These are phyloP conservation scores for Augochlorella aurata DNA, from an alignment of 2,888 invertebrate genomes.

Conservation along the genomic window DNA sequence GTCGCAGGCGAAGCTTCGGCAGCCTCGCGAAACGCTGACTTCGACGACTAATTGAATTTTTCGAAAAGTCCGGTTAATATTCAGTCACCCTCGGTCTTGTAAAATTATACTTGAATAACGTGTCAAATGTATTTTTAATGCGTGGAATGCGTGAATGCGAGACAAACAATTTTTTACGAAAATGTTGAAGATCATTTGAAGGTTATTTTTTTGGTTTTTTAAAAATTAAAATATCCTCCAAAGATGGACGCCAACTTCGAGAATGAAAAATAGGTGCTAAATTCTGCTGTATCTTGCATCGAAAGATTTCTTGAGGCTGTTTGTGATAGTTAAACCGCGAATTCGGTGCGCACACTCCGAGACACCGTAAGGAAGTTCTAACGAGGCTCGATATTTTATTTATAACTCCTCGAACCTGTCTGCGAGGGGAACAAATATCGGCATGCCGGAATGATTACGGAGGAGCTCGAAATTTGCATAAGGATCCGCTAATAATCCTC, in stretches of 20 bases:
- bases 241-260: too few species aligned
- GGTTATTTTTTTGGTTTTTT: too few species aligned
- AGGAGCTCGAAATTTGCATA: background rate
- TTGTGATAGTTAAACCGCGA: background rate
- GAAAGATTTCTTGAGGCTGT: background rate
- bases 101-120: too few species aligned
- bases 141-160: too few species aligned
- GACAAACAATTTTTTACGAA: too few species aligned
- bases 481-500: constrained; percentile 7
- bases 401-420: background rate
- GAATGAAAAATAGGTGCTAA: too few species aligned
- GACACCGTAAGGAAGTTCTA: background rate
- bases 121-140: too few species aligned
- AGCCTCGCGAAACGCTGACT: background rate
- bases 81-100: too few species aligned
- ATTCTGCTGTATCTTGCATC: background rate
- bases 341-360: background rate
- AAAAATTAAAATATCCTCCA: too few species aligned
- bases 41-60: background rate
- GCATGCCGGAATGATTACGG: background rate
- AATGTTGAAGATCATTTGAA: too few species aligned
- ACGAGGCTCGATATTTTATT: constrained; percentile 9
- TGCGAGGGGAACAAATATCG: background rate
- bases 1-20: background rate
- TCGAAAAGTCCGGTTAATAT: too few species aligned